Percentiles rank a stretch among this genome's conserved stretches.
Conservation (phyloP, 2,888 invertebrate genomes). For the Emmelina monodactyla region DNA sequence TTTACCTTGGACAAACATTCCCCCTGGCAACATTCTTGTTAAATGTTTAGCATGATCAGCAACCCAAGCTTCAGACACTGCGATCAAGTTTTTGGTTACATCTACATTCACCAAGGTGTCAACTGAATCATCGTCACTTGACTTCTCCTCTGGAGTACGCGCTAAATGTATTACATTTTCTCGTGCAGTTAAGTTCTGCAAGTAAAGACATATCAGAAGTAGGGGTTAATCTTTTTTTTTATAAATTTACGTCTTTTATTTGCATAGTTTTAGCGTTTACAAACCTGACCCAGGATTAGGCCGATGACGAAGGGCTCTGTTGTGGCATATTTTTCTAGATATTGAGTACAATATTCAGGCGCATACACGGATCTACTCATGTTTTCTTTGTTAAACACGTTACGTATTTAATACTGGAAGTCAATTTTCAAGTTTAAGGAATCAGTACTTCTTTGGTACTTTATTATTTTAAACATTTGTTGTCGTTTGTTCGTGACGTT, state of each 20-base stretch:
- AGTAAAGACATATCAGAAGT: constrained; percentile 14
- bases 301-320: constrained; percentile 73
- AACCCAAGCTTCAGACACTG: constrained; percentile 73
- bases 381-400: too few relatives aligned
- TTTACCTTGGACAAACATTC: constrained; percentile 78
- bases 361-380: constrained; percentile 77
- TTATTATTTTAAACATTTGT: too few relatives aligned
- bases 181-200: constrained; percentile 69
- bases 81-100: constrained; percentile 52
- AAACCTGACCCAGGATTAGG: constrained; percentile 82
- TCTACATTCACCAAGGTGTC: constrained; percentile 36
- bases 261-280: constrained; percentile 14
- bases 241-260: too few relatives aligned
- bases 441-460: too few relatives aligned
- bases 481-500: too few relatives aligned
- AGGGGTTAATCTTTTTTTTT: too few relatives aligned
- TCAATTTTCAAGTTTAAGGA: too few relatives aligned
- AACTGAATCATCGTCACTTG: constrained; percentile 18
- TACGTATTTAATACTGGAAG: too few relatives aligned
- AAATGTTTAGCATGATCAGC: constrained; percentile 87
- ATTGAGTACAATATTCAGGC: constrained; percentile 72
- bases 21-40: constrained; percentile 90
- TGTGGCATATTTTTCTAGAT: constrained; percentile 70
- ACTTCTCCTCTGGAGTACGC: constrained; percentile 70
- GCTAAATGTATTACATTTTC: constrained; percentile 84